Evolutionary conservation across 2,113 vertebrate genomes (phyloP).

Genomic region (Emydocephalus ijimae): DNA sequence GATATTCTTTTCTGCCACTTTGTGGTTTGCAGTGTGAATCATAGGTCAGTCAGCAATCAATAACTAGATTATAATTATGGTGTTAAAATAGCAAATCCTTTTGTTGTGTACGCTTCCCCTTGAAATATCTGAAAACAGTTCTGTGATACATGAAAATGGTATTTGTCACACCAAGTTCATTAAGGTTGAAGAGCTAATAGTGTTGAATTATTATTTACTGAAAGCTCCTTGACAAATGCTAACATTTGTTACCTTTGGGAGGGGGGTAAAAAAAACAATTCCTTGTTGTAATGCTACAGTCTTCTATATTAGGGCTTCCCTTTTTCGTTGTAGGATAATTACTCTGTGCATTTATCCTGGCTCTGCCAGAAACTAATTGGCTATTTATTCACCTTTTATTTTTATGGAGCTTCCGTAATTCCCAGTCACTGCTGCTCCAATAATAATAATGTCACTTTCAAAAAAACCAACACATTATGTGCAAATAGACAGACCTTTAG

Average conservation of each 20-base stretch:
- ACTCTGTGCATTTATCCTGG: not conserved
- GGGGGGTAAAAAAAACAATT: not conserved
- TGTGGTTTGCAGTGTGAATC: conserved; percentile 21
- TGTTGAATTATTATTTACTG: not conserved
- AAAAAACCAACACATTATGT: not conserved
- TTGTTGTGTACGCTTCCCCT: not conserved
- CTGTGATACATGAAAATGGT: not conserved
- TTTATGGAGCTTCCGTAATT: not conserved
- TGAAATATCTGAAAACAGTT: conserved; percentile 48
- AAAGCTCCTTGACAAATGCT: not conserved
- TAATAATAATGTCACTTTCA: not conserved
- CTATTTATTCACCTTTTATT: not conserved
- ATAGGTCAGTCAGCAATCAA: conserved; percentile 18
- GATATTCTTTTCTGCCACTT: not conserved
- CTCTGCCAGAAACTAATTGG: not conserved
- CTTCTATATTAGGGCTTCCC: not conserved
- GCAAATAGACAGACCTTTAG: conserved; percentile 9
- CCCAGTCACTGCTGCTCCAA: not conserved
- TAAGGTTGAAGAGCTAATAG: not conserved
- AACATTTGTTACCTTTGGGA: not conserved
- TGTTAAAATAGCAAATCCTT: conserved; percentile 22
- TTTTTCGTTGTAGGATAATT: not conserved
- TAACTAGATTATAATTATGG: conserved; percentile 28
- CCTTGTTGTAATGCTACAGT: not conserved
- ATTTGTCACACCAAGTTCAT: not conserved